Percentiles rank a stretch among this genome's conserved stretches.
These are phyloP conservation scores for Callopanchax toddi DNA, from an alignment of 2,113 vertebrate genomes.

Conservation along the genomic window DNA sequence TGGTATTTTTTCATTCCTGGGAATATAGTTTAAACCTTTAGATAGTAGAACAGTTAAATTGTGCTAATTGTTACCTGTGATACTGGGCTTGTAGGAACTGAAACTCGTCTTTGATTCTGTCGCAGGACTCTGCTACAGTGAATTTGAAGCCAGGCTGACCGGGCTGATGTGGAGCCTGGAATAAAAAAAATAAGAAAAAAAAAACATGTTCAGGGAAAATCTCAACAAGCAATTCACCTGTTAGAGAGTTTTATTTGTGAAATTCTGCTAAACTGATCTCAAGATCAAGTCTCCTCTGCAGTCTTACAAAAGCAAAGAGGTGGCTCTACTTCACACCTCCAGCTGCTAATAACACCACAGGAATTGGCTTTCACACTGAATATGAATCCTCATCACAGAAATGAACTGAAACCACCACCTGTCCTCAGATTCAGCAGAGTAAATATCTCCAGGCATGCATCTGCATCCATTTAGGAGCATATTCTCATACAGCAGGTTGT, in stretches of 20 bases:
- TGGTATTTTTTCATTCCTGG: constrained; percentile 11
- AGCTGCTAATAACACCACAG: constrained; percentile 44
- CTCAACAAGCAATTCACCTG: constrained; percentile 56
- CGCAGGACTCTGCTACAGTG: constrained; percentile 93
- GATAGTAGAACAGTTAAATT: constrained; percentile 1
- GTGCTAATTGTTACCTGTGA: constrained; percentile 86
- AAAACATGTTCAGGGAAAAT: constrained; percentile 10
- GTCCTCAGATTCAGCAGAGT: constrained; percentile 42
- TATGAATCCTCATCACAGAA: constrained; percentile 32
- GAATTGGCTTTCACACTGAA: constrained; percentile 34
- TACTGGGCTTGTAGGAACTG: constrained; percentile 95
- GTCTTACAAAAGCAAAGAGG: constrained; percentile 32
- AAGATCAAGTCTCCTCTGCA: constrained; percentile 24
- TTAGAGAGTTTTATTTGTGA: constrained; percentile 1
- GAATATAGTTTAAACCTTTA: constrained; percentile 20
- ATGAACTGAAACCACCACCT: constrained; percentile 43
- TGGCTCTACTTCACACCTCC: constrained; percentile 50
- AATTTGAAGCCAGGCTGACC: constrained; percentile 96
- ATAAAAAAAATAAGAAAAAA: constrained; percentile 29
- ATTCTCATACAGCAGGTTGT: constrained; percentile 28
- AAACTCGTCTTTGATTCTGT: constrained; percentile 96
- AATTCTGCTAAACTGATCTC: constrained; percentile 20
- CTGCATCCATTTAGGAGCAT: constrained; percentile 56
- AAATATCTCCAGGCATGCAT: constrained; percentile 57
- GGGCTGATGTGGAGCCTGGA: constrained; percentile 91